Evolutionary conservation across 2,113 vertebrate genomes (phyloP).

Genomic region (Callocephalon fimbriatum): DNA sequence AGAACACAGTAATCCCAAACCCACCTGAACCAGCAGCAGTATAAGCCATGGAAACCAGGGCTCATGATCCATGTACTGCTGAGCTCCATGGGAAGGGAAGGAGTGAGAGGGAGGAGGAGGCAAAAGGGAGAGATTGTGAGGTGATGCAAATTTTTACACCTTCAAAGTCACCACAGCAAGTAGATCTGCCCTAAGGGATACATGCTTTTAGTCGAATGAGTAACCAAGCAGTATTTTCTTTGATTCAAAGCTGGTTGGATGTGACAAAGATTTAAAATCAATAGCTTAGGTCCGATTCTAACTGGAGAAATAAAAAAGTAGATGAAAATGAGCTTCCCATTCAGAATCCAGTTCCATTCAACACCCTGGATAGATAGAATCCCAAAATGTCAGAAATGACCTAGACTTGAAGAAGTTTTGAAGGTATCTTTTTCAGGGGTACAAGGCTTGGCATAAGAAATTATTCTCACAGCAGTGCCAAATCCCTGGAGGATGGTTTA

Average conservation of each 20-base stretch:
- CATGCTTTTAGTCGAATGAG: rapidly evolving
- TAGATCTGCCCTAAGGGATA: background rate
- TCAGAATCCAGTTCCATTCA: background rate
- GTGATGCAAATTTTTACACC: background rate
- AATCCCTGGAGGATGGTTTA: background rate
- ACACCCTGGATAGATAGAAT: background rate
- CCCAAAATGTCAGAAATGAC: background rate
- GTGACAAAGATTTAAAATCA: background rate
- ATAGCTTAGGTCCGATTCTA: background rate
- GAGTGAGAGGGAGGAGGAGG: rapidly evolving
- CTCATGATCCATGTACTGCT: rapidly evolving
- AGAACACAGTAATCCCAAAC: background rate
- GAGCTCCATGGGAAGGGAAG: background rate
- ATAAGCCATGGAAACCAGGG: background rate
- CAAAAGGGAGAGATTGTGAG: background rate
- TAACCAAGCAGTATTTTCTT: background rate
- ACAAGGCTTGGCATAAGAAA: background rate
- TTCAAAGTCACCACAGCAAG: background rate
- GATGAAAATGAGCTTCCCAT: background rate
- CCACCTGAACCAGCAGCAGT: background rate
- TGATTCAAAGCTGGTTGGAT: background rate
- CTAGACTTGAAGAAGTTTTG: background rate
- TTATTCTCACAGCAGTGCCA: background rate
- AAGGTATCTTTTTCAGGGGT: background rate
- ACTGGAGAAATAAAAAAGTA: background rate